Base-by-base conservation (phyloP, 2,113 vertebrate genomes). In the Phaethon lepturus region DNA sequence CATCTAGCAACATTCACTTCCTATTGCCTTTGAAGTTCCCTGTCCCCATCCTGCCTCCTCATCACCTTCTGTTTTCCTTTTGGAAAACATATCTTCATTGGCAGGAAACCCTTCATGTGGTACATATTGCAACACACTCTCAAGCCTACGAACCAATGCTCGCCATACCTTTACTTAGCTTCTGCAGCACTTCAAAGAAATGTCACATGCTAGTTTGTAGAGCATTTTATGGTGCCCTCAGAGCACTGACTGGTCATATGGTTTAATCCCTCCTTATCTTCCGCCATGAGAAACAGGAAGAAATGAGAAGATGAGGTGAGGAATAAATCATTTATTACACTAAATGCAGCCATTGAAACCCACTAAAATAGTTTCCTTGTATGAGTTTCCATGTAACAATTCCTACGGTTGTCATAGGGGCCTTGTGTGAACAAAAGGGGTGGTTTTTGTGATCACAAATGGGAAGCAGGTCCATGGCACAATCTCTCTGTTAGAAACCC, bases 401-500 rank as follows among this genome's bases (percentile, higher is more conserved):
- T 78, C 38, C 69, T 90, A 69, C 31, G 73, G 59, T 50, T 73
- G 33, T 75, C 85, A 88, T 38, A 63, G 44, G n/a, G 24, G 11
- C 26, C 52, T 63, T 80, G 47, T 82, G 73, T 28, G 76, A 96
- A 83, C 35, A 90, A 89, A 91, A 90, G 31, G 11, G 18, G 52
- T 71, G 38, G 42, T 6, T 64, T 90, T 87, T 68, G 62, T 71
- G 69, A 77, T 80, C 92, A 60, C 55, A 89, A 53, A 95, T 38
- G 58, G 64, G 84, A 97, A 87, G 67, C 66, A 68, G 62, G 49
- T 90, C 71, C 26, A 74, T 87, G 56, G 72, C 50, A 90, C 76
- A 93, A 75, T 52, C 63, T 94, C 62, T 92, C 58, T 80, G 53
- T 59, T 72, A 92, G 67, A 97, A 96, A 83, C 80, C 59, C 92